Evolutionary conservation across 2,888 invertebrate genomes (phyloP).

Genomic region (Cordilura impudica): DNA sequence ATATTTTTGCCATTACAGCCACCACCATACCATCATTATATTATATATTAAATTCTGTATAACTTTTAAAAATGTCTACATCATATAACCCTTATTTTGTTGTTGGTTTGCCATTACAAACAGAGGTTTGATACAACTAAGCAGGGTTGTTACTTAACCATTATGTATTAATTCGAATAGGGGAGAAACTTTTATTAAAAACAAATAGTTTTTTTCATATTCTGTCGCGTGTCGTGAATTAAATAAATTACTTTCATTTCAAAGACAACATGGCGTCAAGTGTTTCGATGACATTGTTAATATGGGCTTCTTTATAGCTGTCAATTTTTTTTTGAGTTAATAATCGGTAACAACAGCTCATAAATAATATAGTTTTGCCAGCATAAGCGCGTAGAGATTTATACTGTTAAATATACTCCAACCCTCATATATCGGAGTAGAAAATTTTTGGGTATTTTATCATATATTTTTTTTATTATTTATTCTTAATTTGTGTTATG

Average conservation of each 20-base stretch:
- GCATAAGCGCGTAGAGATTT: too few relatives aligned
- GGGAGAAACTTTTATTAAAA: not conserved
- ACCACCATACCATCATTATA: not conserved
- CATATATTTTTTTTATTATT: too few relatives aligned
- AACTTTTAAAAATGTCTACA: not conserved
- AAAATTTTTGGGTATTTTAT: too few relatives aligned
- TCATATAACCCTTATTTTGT: not conserved
- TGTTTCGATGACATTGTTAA: not conserved
- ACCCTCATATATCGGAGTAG: too few relatives aligned
- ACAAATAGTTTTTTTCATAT: not conserved
- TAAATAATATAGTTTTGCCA: too few relatives aligned
- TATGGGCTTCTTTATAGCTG: not conserved
- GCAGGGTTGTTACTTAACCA: conserved; percentile 37
- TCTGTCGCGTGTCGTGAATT: conserved; percentile 22
- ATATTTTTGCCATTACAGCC: not conserved
- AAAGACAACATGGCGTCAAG: conserved; percentile 15
- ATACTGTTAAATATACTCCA: too few relatives aligned
- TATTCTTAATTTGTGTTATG: too few relatives aligned
- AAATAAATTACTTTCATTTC: conserved; percentile 10
- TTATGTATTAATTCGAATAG: not conserved
- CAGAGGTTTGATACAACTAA: not conserved
- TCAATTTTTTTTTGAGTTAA: not conserved
- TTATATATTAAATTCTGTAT: not conserved
- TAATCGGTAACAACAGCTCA: not conserved
- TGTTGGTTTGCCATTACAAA: not conserved